These are phyloP conservation scores for Rhabdomys dilectus DNA, from an alignment of 2,113 vertebrate species.

Conservation along the genomic window DNA sequence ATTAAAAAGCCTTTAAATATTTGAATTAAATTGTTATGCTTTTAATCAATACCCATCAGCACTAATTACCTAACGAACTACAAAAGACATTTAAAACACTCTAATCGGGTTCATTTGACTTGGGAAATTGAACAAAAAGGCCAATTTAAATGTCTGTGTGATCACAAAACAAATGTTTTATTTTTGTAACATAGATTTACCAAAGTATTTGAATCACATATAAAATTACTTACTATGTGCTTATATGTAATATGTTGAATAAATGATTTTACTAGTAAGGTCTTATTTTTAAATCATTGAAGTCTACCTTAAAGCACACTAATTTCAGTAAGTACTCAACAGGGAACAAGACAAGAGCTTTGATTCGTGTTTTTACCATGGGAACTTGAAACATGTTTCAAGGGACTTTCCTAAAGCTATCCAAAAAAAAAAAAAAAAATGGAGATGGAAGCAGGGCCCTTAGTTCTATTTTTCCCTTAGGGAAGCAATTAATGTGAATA, in stretches of 20 bases:
- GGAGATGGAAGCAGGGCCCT: slow-evolving; percentile 3
- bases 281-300: slow-evolving; percentile 45
- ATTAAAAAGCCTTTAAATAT: slow-evolving; percentile 63
- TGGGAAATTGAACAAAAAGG: slow-evolving; percentile 19
- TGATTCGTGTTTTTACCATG: slow-evolving; percentile 52
- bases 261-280: slow-evolving; percentile 50
- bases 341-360: slow-evolving; percentile 59
- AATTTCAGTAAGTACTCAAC: slow-evolving; percentile 55
- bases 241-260: slow-evolving; percentile 19
- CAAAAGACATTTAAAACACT: slow-evolving; percentile 57
- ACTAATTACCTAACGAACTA: slow-evolving; percentile 45
- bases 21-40: slow-evolving; percentile 48
- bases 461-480: slow-evolving; percentile 53
- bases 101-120: slow-evolving; percentile 53
- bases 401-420: slow-evolving; percentile 59
- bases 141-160: slow-evolving; percentile 47
- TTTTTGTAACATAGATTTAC: slow-evolving; percentile 54
- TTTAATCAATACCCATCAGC: slow-evolving; percentile 55
- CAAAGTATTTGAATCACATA: slow-evolving; percentile 20
- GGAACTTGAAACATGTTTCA: slow-evolving; percentile 57
- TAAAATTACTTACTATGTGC: slow-evolving; percentile 33
- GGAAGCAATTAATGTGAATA: slow-evolving; percentile 49
- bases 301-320: slow-evolving; percentile 50
- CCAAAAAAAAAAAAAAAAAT: slow-evolving; percentile 52
- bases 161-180: slow-evolving; percentile 51